These are phyloP conservation scores for Antheraea pernyi DNA, from an alignment of 1,140 invertebrate genomes.

Conservation along the genomic window DNA sequence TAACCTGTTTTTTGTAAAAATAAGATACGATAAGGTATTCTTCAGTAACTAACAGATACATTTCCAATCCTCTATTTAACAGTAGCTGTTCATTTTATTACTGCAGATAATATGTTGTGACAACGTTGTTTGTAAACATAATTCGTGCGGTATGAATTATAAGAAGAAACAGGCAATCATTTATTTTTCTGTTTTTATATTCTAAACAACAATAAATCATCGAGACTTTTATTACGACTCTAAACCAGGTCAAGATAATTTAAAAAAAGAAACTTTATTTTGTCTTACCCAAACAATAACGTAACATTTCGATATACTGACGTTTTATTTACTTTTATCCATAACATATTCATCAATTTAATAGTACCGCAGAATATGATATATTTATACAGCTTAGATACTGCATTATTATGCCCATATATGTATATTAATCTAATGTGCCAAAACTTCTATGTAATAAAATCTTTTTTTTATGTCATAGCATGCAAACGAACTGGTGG, in stretches of 20 bases:
- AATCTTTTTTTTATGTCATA: too few species aligned
- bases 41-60: too few species aligned
- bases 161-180: not conserved
- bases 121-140: not conserved
- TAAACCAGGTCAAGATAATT: not conserved
- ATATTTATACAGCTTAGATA: too few species aligned
- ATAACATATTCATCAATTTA: too few species aligned
- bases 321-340: not conserved
- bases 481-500: too few species aligned
- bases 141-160: not conserved
- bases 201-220: not conserved
- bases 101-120: slow-evolving; percentile 2
- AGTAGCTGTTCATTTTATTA: not conserved
- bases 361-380: too few species aligned
- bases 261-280: not conserved
- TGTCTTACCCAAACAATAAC: not conserved
- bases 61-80: too few species aligned
- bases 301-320: not conserved
- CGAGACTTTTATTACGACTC: not conserved
- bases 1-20: too few species aligned
- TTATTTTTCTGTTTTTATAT: not conserved
- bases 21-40: too few species aligned
- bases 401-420: too few species aligned
- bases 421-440: too few species aligned
- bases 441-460: too few species aligned